phyloP scores from a whole-genome alignment of 2,888 invertebrate species.

The Lasioglossum pauxillum region DNA sequence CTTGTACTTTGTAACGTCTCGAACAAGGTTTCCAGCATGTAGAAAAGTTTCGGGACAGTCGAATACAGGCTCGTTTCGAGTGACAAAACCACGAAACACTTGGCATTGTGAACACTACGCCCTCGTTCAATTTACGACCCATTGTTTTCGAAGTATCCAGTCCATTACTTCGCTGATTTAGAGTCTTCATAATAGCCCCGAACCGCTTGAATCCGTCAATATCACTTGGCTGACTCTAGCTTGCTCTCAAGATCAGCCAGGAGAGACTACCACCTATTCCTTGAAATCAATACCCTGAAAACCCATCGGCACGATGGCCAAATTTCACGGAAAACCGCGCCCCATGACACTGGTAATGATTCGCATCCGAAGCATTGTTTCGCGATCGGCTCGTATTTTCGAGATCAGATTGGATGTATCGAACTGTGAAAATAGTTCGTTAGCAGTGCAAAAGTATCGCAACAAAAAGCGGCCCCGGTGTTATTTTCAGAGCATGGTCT shows the following conservation, averaged over 20 bases:
- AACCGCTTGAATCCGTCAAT: conserved; percentile 10
- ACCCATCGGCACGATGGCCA: not conserved
- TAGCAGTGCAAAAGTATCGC: conserved; percentile 9
- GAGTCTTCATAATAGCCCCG: not conserved
- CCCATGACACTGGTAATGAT: not conserved
- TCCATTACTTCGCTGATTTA: not conserved
- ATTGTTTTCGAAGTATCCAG: not conserved
- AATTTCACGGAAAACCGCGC: not conserved
- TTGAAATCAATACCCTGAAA: not conserved
- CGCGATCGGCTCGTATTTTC: conserved; percentile 1
- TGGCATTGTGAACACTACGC: not conserved
- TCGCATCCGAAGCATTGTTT: conserved; percentile 2
- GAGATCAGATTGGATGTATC: not conserved
- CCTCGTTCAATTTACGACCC: not conserved
- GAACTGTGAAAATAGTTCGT: conserved; percentile 45
- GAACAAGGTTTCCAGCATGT: not conserved
- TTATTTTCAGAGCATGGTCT: conserved; percentile 21
- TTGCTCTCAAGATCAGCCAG: not conserved
- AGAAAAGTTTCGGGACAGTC: not conserved
- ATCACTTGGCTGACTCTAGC: not conserved
- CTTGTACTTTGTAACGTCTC: not conserved
- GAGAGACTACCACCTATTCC: not conserved
- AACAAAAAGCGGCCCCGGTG: conserved; percentile 17
- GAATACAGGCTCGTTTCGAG: not conserved
- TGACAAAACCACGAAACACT: not conserved